Evolutionary conservation across 2,888 invertebrate species (phyloP).

Genomic region (Pomacea canaliculata): DNA sequence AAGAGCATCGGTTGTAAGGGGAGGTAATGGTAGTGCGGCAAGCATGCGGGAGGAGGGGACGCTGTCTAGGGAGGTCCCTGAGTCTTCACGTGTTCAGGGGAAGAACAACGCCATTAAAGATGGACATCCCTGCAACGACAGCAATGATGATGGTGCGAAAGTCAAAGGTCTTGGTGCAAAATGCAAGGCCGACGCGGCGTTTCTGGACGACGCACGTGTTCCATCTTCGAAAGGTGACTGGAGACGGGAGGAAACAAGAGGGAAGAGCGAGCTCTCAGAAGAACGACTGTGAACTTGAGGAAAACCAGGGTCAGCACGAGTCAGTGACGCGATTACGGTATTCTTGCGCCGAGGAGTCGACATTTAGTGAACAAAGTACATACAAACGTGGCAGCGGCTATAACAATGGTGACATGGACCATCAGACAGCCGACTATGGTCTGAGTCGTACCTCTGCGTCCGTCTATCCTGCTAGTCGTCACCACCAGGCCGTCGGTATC

Average conservation of each 20-base stretch:
- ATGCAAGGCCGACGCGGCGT: not conserved
- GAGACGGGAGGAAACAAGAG: too few species aligned
- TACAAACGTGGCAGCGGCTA: constrained; percentile 20
- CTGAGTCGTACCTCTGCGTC: too few species aligned
- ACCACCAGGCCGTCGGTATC: too few species aligned
- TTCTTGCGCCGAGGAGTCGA: constrained; percentile 21
- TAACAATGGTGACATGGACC: constrained; percentile 16
- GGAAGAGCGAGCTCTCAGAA: not conserved
- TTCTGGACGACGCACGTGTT: not conserved
- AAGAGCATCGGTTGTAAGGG: not conserved
- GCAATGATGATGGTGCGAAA: constrained; percentile 12
- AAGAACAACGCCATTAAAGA: constrained; percentile 8
- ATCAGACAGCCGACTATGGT: not conserved
- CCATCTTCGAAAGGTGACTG: too few species aligned
- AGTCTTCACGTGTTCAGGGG: not conserved
- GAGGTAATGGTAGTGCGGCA: not conserved
- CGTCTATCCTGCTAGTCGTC: too few species aligned
- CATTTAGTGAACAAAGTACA: constrained; percentile 16
- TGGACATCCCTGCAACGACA: constrained; percentile 24
- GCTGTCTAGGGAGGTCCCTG: not conserved
- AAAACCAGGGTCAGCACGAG: not conserved
- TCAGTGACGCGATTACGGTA: constrained; percentile 23
- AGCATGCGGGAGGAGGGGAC: not conserved
- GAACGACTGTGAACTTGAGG: not conserved
- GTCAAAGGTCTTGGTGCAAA: constrained; percentile 4